These are phyloP conservation scores for Eilema caniola DNA, from an alignment of 2,888 invertebrate genomes.

Conservation along the genomic window DNA sequence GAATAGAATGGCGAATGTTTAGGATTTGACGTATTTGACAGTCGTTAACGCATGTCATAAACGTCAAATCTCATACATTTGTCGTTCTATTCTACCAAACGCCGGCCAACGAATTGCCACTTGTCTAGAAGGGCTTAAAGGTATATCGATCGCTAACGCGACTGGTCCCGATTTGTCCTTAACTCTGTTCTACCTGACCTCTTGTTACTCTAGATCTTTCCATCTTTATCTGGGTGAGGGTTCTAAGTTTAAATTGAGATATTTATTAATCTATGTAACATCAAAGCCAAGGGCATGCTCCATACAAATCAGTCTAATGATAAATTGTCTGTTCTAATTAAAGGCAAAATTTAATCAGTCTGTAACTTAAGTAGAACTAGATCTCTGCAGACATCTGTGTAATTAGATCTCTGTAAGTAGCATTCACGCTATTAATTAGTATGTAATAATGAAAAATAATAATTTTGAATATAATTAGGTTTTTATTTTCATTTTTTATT, in stretches of 20 bases:
- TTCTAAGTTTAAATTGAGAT: slow-evolving; percentile 7
- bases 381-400: neutral
- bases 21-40: too few species aligned
- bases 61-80: too few species aligned
- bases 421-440: too few species aligned
- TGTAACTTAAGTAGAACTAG: neutral
- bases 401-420: too few species aligned
- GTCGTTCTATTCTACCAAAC: too few species aligned
- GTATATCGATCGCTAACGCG: neutral
- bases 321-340: slow-evolving; percentile 6
- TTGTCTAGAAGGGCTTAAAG: too few species aligned
- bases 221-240: neutral
- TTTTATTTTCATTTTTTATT: too few species aligned
- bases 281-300: slow-evolving; percentile 38
- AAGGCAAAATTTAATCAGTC: neutral
- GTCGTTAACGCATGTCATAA: too few species aligned
- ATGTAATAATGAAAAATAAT: too few species aligned
- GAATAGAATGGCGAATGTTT: too few species aligned
- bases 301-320: slow-evolving; percentile 38
- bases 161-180: slow-evolving; percentile 1
- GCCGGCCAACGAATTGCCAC: too few species aligned
- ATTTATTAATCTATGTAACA: slow-evolving; percentile 16
- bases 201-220: slow-evolving; percentile 6
- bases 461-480: too few species aligned
- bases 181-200: neutral